These are phyloP conservation scores for Leucophenga montana DNA, from an alignment of 2,888 invertebrate genomes.

Conservation along the genomic window DNA sequence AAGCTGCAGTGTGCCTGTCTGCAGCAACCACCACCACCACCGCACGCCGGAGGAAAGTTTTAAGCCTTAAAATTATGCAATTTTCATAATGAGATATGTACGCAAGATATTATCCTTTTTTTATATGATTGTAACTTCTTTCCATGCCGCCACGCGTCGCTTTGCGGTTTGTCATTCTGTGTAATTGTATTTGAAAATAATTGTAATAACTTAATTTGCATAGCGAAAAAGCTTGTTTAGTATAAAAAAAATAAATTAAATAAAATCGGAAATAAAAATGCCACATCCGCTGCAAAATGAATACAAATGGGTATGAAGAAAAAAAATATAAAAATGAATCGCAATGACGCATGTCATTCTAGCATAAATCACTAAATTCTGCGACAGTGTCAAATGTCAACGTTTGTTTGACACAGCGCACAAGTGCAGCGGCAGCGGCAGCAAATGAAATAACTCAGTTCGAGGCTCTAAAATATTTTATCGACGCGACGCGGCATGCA, in stretches of 20 bases:
- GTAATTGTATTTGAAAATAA: slow-evolving; percentile 27
- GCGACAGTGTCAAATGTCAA: slow-evolving; percentile 63
- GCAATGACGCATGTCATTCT: slow-evolving; percentile 58
- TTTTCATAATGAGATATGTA: slow-evolving; percentile 56
- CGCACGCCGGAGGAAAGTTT: slow-evolving; percentile 31
- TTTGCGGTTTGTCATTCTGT: slow-evolving; percentile 39
- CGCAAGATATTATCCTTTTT: slow-evolving; percentile 16
- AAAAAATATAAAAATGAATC: too few relatives aligned
- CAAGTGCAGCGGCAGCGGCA: slow-evolving; percentile 6
- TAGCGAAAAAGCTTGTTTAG: slow-evolving; percentile 33
- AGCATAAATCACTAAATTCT: slow-evolving; percentile 66
- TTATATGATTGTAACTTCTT: not conserved
- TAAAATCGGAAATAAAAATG: slow-evolving; percentile 45
- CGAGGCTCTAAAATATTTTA: slow-evolving; percentile 1
- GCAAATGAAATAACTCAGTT: not conserved
- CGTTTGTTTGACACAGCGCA: not conserved
- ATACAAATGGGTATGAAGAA: slow-evolving; percentile 24
- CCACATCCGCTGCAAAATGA: slow-evolving; percentile 29
- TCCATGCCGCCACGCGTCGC: slow-evolving; percentile 42
- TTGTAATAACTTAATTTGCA: slow-evolving; percentile 61
- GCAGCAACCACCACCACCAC: too few relatives aligned
- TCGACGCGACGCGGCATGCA: not conserved
- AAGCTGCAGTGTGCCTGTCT: too few relatives aligned
- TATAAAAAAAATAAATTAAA: slow-evolving; percentile 46
- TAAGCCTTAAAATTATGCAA: slow-evolving; percentile 54